These are phyloP conservation scores for Eupelmus urozonus DNA, from an alignment of 2,888 invertebrate genomes.

Conservation along the genomic window DNA sequence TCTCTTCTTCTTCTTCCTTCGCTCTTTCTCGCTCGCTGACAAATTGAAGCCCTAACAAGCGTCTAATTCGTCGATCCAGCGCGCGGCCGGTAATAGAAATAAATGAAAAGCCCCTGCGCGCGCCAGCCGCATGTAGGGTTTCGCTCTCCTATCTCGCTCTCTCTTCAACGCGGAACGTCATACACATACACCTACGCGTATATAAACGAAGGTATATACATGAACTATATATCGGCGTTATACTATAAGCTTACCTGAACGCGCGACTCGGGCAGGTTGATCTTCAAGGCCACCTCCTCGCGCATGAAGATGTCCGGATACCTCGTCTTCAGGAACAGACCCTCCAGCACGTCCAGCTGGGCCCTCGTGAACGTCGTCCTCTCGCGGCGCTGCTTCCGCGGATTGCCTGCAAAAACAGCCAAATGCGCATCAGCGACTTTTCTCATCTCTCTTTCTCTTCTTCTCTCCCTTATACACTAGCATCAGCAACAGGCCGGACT, in stretches of 20 bases:
- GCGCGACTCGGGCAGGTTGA: conserved; percentile 97
- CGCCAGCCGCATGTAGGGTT: conserved; percentile 43
- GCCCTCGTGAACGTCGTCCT: conserved; percentile 98
- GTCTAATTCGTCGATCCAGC: conserved; percentile 58
- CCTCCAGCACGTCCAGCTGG: conserved; percentile 96
- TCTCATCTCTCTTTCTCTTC: neutral
- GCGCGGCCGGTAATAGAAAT: conserved; percentile 55
- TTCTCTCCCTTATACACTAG: neutral
- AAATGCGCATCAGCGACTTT: neutral
- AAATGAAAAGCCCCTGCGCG: conserved; percentile 57
- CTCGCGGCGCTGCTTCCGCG: conserved; percentile 96
- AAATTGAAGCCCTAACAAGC: conserved; percentile 61
- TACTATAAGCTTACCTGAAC: conserved; percentile 88
- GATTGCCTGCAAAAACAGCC: conserved; percentile 77
- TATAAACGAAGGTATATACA: neutral
- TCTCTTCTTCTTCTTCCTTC: neutral
- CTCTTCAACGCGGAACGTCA: neutral
- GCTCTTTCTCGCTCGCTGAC: conserved; percentile 50
- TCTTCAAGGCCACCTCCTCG: conserved; percentile 98
- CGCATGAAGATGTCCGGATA: conserved; percentile 99
- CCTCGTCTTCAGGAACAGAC: conserved; percentile 95
- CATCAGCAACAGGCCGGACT: no score
- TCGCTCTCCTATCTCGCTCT: conserved; percentile 4
- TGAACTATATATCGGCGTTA: neutral
- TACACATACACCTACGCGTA: neutral